phyloP scores from a whole-genome alignment of 2,113 vertebrate genomes.

The Campylomormyrus numenius region DNA sequence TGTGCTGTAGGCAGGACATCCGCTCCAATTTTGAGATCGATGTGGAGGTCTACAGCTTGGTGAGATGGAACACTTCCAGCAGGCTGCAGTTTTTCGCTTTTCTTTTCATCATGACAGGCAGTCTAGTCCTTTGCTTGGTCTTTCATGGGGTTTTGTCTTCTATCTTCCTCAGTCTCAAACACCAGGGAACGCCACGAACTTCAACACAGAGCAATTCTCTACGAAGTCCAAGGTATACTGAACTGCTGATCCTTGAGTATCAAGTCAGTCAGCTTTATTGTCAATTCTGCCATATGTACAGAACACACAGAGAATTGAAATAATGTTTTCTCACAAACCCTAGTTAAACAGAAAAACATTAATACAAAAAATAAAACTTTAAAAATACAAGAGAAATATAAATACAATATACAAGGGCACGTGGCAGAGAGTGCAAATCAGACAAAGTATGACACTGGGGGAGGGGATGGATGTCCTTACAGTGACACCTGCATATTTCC shows the following conservation, averaged over 20 bases:
- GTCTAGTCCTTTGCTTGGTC: not conserved
- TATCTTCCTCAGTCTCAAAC: conserved; percentile 42
- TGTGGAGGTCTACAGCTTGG: conserved; percentile 72
- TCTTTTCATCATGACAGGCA: not conserved
- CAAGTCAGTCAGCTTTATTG: no score
- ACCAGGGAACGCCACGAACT: conserved; percentile 28
- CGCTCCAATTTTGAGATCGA: conserved; percentile 65
- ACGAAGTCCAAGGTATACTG: conserved; percentile 48
- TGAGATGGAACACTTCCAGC: conserved; percentile 34
- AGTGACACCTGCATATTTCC: no score
- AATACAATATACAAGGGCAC: no score
- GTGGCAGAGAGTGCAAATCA: no score
- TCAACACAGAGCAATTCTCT: conserved; percentile 35
- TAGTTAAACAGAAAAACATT: no score
- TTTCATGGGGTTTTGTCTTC: not conserved
- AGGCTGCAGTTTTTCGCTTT: not conserved
- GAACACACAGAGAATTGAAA: no score
- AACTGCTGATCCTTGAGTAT: not conserved
- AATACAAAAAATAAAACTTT: no score
- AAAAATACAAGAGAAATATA: no score
- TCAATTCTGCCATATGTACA: no score
- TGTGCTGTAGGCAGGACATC: conserved; percentile 54
- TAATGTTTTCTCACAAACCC: no score
- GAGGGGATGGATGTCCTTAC: no score
- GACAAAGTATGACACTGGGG: no score